Conservation (phyloP, 2,888 invertebrate species). For the Acrobasis suavella region DNA sequence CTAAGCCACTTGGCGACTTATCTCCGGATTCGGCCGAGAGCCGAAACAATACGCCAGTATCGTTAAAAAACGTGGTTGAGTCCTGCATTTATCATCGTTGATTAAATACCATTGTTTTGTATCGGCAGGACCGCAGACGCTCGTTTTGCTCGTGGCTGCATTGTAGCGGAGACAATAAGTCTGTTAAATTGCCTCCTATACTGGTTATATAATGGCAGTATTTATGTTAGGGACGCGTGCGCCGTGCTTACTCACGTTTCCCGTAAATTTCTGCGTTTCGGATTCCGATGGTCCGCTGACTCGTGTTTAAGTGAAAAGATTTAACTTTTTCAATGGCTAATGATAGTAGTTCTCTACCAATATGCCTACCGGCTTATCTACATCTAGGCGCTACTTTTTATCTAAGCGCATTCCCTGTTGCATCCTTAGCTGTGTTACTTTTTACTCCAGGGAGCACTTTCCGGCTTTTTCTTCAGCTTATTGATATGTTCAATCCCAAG, state of each 20-base stretch:
- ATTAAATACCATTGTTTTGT: constrained; percentile 83
- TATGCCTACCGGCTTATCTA: too few relatives aligned
- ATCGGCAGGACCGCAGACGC: constrained; percentile 69
- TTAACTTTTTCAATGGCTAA: too few relatives aligned
- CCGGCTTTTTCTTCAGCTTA: too few relatives aligned
- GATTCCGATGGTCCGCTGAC: background rate
- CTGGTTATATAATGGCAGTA: constrained; percentile 69
- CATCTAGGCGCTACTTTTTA: too few relatives aligned
- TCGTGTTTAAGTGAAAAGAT: background rate
- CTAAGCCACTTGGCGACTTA: constrained; percentile 80
- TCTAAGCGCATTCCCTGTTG: too few relatives aligned
- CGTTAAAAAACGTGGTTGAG: constrained; percentile 81
- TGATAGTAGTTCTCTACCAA: too few relatives aligned
- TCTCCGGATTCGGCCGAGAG: constrained; percentile 79
- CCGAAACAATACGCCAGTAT: constrained; percentile 81
- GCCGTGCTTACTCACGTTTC: constrained; percentile 48
- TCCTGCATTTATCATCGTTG: constrained; percentile 82
- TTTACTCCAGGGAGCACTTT: too few relatives aligned
- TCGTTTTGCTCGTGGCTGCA: constrained; percentile 75
- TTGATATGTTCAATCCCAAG: too few relatives aligned
- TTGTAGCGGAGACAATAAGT: constrained; percentile 82
- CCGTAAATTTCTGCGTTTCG: constrained; percentile 54
- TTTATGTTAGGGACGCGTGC: constrained; percentile 64
- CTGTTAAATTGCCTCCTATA: constrained; percentile 80
- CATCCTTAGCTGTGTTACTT: too few relatives aligned